Evolutionary conservation across 2,888 invertebrate species (phyloP).

Genomic region (Blastobasis lacticolella): DNA sequence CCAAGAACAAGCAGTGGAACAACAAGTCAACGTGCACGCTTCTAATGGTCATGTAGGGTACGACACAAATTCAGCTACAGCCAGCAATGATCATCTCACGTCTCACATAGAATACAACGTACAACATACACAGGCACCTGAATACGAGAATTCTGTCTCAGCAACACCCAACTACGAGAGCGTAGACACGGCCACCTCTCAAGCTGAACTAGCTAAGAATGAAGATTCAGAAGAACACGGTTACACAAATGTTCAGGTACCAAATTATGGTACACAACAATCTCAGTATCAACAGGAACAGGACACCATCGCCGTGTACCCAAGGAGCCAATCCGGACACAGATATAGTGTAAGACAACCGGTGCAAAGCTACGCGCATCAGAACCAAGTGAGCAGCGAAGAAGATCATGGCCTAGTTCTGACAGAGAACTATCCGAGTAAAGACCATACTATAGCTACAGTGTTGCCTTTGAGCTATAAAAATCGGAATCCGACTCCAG

Average conservation of each 20-base stretch:
- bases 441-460: constrained; percentile 73
- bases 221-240: constrained; percentile 17
- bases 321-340: constrained; percentile 28
- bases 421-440: constrained; percentile 74
- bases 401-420: constrained; percentile 44
- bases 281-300: constrained; percentile 28
- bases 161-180: constrained; percentile 25
- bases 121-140: constrained; percentile 13
- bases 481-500: constrained; percentile 26
- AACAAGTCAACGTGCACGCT: constrained; percentile 12
- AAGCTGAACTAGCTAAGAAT: constrained; percentile 24
- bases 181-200: constrained; percentile 19
- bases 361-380: constrained; percentile 36
- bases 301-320: constrained; percentile 32
- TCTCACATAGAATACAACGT: no score
- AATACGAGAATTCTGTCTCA: constrained; percentile 6
- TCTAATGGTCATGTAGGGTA: not conserved
- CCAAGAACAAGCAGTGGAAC: not conserved
- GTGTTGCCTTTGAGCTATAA: constrained; percentile 56
- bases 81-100: no score
- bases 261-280: constrained; percentile 18
- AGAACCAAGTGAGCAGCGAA: constrained; percentile 42
- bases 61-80: not conserved
- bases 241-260: constrained; percentile 14
- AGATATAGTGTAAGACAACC: constrained; percentile 24